These are phyloP conservation scores for Platorchestia sp. DNA, from an alignment of 1,140 invertebrate genomes.

Conservation along the genomic window DNA sequence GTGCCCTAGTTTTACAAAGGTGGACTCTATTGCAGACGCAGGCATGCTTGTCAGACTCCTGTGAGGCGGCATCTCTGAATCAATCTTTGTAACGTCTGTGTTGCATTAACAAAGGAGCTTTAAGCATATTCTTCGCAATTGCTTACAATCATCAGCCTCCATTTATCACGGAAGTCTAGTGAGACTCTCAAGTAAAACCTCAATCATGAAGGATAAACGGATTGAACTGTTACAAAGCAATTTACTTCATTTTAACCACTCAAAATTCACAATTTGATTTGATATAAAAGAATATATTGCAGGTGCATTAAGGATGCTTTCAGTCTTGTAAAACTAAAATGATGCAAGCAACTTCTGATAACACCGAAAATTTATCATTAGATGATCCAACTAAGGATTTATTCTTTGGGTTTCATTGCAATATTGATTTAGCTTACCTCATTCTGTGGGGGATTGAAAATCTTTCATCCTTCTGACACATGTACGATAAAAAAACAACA, in stretches of 20 bases:
- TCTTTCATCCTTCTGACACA: background rate
- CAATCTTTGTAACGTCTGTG: background rate
- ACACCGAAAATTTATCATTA: too few species aligned
- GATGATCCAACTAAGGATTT: too few species aligned
- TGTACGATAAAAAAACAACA: background rate
- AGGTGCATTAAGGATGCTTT: too few species aligned
- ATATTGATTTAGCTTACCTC: too few species aligned
- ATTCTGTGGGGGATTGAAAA: too few species aligned
- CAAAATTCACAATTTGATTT: background rate
- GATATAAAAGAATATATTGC: background rate
- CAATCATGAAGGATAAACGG: background rate
- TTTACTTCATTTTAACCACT: background rate
- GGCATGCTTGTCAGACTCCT: background rate
- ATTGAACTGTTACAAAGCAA: background rate
- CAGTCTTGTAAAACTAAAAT: too few species aligned
- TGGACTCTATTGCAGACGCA: background rate
- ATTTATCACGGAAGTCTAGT: background rate
- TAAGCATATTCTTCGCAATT: background rate
- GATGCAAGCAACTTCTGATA: too few species aligned
- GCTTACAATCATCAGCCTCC: background rate
- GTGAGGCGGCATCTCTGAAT: background rate
- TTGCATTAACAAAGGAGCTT: background rate
- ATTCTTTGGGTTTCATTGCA: too few species aligned
- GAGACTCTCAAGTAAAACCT: background rate
- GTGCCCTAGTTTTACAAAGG: background rate